Base-by-base conservation (phyloP, 1,140 invertebrate genomes). In the Heterodera carotae region DNA sequence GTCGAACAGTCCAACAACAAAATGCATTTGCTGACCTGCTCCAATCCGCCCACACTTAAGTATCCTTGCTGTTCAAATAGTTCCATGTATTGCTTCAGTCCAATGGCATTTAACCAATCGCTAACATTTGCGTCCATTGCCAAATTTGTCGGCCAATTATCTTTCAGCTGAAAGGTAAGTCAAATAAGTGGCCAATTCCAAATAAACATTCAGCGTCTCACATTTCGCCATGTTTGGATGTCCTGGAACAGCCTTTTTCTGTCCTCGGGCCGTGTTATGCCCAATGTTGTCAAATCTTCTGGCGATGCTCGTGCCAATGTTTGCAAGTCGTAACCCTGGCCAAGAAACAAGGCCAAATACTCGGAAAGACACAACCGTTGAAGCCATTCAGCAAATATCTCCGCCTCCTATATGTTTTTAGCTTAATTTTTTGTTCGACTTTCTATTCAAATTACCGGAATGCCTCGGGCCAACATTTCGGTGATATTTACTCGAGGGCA, bases 281-380 rank as follows among this genome's bases (percentile, higher is more conserved):
- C 92, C 84, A 93, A 91, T n/a, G 92, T 91, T 31, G 91, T 92
- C 71, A 92, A 87, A 88, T 92, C 92, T 90, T 98, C 96, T 0
- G 97, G 96, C 27, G 97, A 99, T 94, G 98, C 98, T 77, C 95
- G 91, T 33, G 94, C 94, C 84, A 98, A 96, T 0, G 96, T 98
- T 29, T 94, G 92, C 90, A 99, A 92, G 90, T 99, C 97, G 88
- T 99, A 99, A 48, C 96, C 97, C 59, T 96, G 94, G 29, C 93
- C 92, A 67, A 95, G 91, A 89, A 99, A 99, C 31, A 96, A 91
- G 48, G 93, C 91, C 80, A 94, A 94, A 89, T 99, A 99, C 88
- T 98, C 94, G 88, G 96, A 95, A 89, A 96, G 95, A 85, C 95
- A 93, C 56, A 99, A 91, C 86, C 97, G 94, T 56, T 93, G 92